Base-by-base conservation (phyloP, 64 coral and sea anemone species). In the Actinia equina region DNA sequence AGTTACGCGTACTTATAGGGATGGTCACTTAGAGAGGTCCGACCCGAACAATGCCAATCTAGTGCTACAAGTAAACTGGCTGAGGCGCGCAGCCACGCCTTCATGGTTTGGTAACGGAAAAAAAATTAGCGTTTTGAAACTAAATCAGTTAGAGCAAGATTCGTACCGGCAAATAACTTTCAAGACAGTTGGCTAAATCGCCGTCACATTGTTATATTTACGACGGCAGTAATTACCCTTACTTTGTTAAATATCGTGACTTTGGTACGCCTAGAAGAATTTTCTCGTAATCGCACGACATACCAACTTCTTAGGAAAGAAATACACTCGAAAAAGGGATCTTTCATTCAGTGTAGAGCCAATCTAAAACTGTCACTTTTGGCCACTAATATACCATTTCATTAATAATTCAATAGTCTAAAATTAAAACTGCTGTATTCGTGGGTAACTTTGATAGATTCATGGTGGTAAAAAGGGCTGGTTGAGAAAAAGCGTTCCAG, bases 401-500 rank as follows among this genome's bases (percentile, higher is more conserved):
- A 74, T 74, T 26, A 74, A 74, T 74, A 41, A 74, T 74, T 74
- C 22, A 74, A 41, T 41, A 41, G 10, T 30, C 7, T 74, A 74
- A 41, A 74, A 74, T 74, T 74, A 41, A 74, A 74, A 74, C 69
- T 74, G 69, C 69, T 14, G 26, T 74, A 30, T 74, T 74, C 69
- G 69, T 41, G 69, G 69, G 27, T 74, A 74, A 41, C 7, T 37
- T 30, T 74, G 69, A 74, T 74, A 74, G 41, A 74, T 16, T 74
- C 69, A 41, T 74, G 69, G 69, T 74, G 69, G 69, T 12, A 74
- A 74, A 26, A 74, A 13, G 11, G n/a, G 26, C 25, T 41, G 13
- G 62, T 65, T 49, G 46, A 49, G 26, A 4, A 74, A 74, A 41
- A 14, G 69, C 69, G 26, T 74, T 16, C 55, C 26, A 15, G 16